These are phyloP conservation scores for Bombus cullumanus DNA, from an alignment of 1,140 invertebrate species.

Conservation along the genomic window DNA sequence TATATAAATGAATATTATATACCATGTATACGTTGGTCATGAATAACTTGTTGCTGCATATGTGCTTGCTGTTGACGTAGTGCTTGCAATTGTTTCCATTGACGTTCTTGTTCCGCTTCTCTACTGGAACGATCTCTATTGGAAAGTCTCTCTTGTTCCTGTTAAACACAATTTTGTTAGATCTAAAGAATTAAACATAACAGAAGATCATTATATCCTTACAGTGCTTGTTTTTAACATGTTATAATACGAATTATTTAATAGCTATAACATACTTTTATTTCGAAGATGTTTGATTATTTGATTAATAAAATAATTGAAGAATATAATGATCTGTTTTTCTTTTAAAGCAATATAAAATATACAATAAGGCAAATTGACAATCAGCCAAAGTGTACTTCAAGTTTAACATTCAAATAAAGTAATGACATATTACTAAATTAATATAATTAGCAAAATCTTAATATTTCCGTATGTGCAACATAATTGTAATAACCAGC, in stretches of 20 bases:
- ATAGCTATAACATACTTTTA: conserved; percentile 2
- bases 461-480: conserved; percentile 63
- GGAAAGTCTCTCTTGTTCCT: conserved; percentile 88
- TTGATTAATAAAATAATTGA: conserved; percentile 33
- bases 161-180: conserved; percentile 63
- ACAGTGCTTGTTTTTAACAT: conserved; percentile 13
- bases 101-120: conserved; percentile 92
- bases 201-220: conserved; percentile 69
- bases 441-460: conserved; percentile 63
- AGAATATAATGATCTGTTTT: conserved; percentile 69
- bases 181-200: conserved; percentile 17
- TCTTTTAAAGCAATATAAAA: conserved; percentile 57
- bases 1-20: conserved; percentile 53
- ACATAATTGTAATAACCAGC: conserved; percentile 71
- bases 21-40: conserved; percentile 90
- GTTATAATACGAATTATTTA: conserved; percentile 3
- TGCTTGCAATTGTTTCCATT: conserved; percentile 94
- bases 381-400: conserved; percentile 72
- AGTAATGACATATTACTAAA: conserved; percentile 58
- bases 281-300: conserved; percentile 34
- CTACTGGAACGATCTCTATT: conserved; percentile 86
- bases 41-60: conserved; percentile 91
- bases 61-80: conserved; percentile 90
- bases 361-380: conserved; percentile 67
- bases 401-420: conserved; percentile 66